Conservation (phyloP, 2,888 invertebrate genomes). For the Zeuzera pyrina region DNA sequence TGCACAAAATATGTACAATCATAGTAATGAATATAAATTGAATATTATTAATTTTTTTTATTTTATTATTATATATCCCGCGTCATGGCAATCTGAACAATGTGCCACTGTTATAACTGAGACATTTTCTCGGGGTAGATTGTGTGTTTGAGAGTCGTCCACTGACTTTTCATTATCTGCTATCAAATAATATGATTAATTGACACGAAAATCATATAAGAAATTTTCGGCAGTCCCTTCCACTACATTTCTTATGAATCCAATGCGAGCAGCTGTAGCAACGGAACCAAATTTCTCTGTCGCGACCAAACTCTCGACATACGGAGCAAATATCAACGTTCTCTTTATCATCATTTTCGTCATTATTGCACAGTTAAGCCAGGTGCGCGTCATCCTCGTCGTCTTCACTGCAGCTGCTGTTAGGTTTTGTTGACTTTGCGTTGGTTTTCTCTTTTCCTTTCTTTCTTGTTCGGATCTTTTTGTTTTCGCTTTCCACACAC, state of each 20-base stretch:
- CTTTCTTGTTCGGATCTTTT: neutral
- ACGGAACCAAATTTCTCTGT: slow-evolving; percentile 5
- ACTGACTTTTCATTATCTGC: no score
- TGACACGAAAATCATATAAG: neutral
- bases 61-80: no score
- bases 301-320: slow-evolving; percentile 1
- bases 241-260: neutral
- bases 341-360: neutral
- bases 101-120: no score
- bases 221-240: neutral
- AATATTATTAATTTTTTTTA: no score
- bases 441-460: neutral
- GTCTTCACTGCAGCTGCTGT: slow-evolving; percentile 1
- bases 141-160: no score
- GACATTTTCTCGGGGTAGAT: no score
- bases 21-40: neutral
- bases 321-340: neutral
- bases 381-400: slow-evolving; percentile 1
- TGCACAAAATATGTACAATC: neutral
- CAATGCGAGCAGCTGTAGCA: slow-evolving; percentile 1
- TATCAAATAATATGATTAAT: no score
- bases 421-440: neutral
- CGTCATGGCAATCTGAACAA: no score
- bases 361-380: slow-evolving; percentile 1
- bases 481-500: slow-evolving; percentile 1